Conservation (phyloP, 2,113 vertebrate genomes). For the Nipponia nippon region DNA sequence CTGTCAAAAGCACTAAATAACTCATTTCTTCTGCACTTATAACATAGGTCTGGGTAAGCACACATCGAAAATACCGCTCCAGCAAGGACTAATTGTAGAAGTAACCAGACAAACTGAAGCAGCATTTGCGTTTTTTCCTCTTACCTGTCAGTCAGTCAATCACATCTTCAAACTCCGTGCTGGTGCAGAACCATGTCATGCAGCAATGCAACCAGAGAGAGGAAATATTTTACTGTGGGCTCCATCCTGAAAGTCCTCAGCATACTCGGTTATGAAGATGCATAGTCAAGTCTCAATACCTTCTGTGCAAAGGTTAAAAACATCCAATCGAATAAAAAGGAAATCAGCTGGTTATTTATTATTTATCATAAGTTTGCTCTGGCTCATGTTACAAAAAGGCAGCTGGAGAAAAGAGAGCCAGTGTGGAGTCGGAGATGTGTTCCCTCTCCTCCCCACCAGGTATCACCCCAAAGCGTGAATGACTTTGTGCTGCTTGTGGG, state of each 20-base stretch:
- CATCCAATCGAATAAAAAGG: background rate
- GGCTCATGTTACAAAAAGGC: background rate
- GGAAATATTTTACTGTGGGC: background rate
- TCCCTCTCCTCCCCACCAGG: fast-evolving
- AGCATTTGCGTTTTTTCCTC: background rate
- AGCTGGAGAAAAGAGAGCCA: background rate
- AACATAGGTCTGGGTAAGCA: background rate
- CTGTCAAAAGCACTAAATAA: background rate
- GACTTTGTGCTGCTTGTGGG: background rate
- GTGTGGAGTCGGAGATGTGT: fast-evolving
- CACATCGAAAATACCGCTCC: background rate
- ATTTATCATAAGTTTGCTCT: background rate
- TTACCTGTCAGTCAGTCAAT: background rate
- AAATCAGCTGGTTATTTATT: background rate
- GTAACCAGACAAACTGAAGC: background rate
- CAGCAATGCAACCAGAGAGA: background rate
- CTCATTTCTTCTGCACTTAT: background rate
- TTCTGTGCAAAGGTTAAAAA: background rate
- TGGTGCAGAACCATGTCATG: background rate
- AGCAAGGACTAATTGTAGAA: background rate
- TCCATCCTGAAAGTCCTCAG: background rate
- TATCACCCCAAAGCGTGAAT: background rate
- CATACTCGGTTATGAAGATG: background rate
- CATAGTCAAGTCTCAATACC: background rate
- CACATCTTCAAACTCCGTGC: background rate